Conservation (phyloP, 1,140 invertebrate genomes). For the Marisa cornuarietis region DNA sequence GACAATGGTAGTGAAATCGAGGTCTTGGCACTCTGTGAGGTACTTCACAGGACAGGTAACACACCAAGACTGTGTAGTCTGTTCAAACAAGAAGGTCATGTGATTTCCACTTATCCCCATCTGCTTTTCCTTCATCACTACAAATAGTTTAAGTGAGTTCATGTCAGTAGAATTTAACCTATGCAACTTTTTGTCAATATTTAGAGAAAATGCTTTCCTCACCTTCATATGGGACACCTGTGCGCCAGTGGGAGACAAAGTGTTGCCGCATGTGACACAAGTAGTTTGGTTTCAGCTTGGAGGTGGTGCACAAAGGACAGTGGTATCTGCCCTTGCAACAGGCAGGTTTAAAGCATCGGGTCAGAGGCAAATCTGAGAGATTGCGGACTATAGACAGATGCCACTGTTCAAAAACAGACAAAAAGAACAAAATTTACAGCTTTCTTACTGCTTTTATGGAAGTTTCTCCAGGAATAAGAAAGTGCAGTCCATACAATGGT, state of each 20-base stretch:
- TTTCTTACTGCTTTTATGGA: background rate
- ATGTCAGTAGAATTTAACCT: too few species aligned
- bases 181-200: background rate
- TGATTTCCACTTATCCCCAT: too few species aligned
- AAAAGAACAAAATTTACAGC: background rate
- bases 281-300: slow-evolving; percentile 29
- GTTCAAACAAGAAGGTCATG: background rate
- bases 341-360: slow-evolving; percentile 3
- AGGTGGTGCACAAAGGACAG: slow-evolving; percentile 20
- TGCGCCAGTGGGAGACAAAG: slow-evolving; percentile 25
- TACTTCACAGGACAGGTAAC: slow-evolving; percentile 20
- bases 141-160: too few species aligned
- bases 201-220: background rate
- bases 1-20: slow-evolving; percentile 31
- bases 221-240: slow-evolving; percentile 19
- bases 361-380: slow-evolving; percentile 13
- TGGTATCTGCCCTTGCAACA: slow-evolving; percentile 31
- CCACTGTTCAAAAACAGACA: slow-evolving; percentile 10
- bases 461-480: too few species aligned
- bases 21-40: background rate
- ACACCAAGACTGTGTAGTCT: slow-evolving; percentile 26
- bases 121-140: background rate
- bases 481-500: too few species aligned
- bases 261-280: slow-evolving; percentile 20
- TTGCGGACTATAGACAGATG: slow-evolving; percentile 19